A percentile compares a stretch with the other conserved stretches of the same genome.
Conservation (phyloP, 2,797 vertebrate genomes). For the Hemibagrus guttatus region DNA sequence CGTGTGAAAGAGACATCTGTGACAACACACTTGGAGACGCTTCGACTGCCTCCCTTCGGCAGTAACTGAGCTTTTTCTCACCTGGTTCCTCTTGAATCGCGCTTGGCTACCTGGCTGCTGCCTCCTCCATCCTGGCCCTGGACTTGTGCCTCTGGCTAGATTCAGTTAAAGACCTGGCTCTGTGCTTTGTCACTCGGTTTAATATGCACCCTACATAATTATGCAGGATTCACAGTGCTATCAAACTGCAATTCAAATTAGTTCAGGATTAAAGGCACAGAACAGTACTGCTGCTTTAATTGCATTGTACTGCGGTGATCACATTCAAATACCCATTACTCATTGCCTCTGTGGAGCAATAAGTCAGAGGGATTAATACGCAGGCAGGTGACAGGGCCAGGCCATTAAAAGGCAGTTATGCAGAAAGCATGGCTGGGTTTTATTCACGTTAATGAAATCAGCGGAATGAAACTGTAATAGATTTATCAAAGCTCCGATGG, state of each 20-base stretch:
- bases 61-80: slow-evolving; percentile 84
- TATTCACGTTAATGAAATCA: slow-evolving; percentile 99
- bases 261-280: slow-evolving; percentile 99
- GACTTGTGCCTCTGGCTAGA: slow-evolving; percentile 80
- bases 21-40: slow-evolving; percentile 62
- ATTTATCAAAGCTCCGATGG: slow-evolving; percentile 99
- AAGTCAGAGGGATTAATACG: slow-evolving; percentile 99
- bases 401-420: slow-evolving; percentile 99
- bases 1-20: slow-evolving; percentile 64
- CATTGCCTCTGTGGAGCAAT: slow-evolving; percentile 99
- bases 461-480: slow-evolving; percentile 99
- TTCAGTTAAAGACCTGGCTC: slow-evolving; percentile 93
- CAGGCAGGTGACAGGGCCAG: slow-evolving; percentile 99
- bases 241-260: slow-evolving; percentile 99
- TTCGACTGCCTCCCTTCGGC: slow-evolving; percentile 72
- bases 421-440: slow-evolving; percentile 99
- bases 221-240: slow-evolving; percentile 99
- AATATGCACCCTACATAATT: slow-evolving; percentile 99
- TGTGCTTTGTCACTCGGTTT: slow-evolving; percentile 99
- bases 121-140: slow-evolving; percentile 34
- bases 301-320: slow-evolving; percentile 99
- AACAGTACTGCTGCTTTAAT: slow-evolving; percentile 99
- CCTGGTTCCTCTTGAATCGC: slow-evolving; percentile 70
- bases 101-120: slow-evolving; percentile 77
- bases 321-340: slow-evolving; percentile 99